phyloP scores from a whole-genome alignment of 1,140 invertebrate species.

The Drosophila insularis region DNA sequence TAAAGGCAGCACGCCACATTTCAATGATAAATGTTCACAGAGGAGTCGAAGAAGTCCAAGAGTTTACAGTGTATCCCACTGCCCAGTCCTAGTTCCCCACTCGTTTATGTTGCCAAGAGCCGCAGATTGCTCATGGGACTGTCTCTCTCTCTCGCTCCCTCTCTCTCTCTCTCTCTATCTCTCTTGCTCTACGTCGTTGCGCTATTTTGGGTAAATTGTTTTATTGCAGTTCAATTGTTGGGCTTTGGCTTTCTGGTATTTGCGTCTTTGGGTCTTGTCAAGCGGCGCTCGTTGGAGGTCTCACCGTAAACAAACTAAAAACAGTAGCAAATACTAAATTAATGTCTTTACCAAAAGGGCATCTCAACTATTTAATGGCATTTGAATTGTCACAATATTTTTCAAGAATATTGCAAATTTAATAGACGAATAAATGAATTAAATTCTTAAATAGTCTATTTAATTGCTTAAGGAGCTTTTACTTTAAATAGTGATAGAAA shows the following conservation, averaged over 20 bases:
- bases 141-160: neutral
- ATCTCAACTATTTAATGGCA: constrained; percentile 27
- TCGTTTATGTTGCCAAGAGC: constrained; percentile 12
- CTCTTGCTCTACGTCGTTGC: constrained; percentile 26
- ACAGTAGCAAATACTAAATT: constrained; percentile 61
- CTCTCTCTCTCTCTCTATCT: neutral
- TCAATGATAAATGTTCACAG: constrained; percentile 77
- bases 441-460: too few species aligned
- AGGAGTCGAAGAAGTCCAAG: constrained; percentile 18
- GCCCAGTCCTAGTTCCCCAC: constrained; percentile 29
- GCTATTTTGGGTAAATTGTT: constrained; percentile 81
- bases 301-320: constrained; percentile 22
- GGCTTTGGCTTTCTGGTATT: constrained; percentile 37
- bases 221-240: constrained; percentile 81
- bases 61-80: constrained; percentile 1
- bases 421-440: too few species aligned
- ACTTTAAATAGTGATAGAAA: too few species aligned
- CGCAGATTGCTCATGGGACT: constrained; percentile 69
- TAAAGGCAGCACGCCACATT: constrained; percentile 75
- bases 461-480: too few species aligned
- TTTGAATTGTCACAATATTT: neutral
- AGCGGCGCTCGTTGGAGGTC: constrained; percentile 71
- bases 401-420: neutral
- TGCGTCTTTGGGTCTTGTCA: constrained; percentile 50
- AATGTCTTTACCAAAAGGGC: constrained; percentile 15